Evolutionary conservation across 2,888 invertebrate genomes (phyloP).

Genomic region (Limnephilus rhombicus): DNA sequence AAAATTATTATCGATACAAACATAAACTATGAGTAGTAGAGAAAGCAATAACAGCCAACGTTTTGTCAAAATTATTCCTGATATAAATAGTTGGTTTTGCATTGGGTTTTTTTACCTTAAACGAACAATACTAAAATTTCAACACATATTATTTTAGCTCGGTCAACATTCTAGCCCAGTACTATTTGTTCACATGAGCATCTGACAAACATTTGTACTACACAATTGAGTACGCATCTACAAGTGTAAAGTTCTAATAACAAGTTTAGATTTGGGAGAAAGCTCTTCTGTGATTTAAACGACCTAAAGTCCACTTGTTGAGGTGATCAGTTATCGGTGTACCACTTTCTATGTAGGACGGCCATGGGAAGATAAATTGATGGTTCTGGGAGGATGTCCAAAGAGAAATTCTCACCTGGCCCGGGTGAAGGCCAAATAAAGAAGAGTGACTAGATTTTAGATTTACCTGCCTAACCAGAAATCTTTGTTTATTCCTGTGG

Average conservation of each 20-base stretch:
- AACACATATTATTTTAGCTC: neutral
- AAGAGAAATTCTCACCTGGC: conserved; percentile 51
- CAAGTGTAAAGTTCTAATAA: neutral
- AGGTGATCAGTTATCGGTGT: conserved; percentile 12
- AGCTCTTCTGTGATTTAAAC: neutral
- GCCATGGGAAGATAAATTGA: neutral
- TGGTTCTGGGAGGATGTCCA: conserved; percentile 42
- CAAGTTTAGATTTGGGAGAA: neutral
- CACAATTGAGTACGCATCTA: neutral
- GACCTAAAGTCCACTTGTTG: neutral
- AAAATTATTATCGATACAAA: too few species aligned
- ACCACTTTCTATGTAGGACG: conserved; percentile 51
- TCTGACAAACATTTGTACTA: neutral
- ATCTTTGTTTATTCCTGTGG: neutral
- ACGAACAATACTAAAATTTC: neutral
- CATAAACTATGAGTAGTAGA: too few species aligned
- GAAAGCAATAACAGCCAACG: too few species aligned
- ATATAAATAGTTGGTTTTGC: too few species aligned
- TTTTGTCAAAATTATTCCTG: too few species aligned
- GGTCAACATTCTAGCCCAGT: neutral
- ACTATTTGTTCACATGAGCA: neutral
- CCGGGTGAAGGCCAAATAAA: conserved; percentile 52
- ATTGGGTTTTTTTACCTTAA: neutral
- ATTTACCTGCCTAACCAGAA: neutral
- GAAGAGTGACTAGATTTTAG: conserved; percentile 10